Percentiles rank a stretch among this genome's conserved stretches.
phyloP scores from a whole-genome alignment of 2,113 vertebrate species.

The Delphinapterus leucas region DNA sequence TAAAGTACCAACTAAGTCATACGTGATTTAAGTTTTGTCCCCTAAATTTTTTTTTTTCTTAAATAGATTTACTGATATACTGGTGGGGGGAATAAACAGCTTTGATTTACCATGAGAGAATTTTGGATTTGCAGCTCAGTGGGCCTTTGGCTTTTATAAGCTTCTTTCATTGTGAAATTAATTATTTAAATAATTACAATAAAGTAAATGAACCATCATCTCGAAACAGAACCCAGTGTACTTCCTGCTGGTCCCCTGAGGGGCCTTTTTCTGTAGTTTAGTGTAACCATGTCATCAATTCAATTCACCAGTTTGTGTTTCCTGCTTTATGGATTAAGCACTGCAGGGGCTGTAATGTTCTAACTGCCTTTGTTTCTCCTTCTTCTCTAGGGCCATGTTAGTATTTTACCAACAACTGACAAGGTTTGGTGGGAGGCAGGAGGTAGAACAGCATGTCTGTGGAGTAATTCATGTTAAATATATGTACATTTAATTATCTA shows the following conservation, averaged over 20 bases:
- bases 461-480: slow-evolving; percentile 69
- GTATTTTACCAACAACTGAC: slow-evolving; percentile 58
- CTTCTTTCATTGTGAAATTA: slow-evolving; percentile 65
- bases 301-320: slow-evolving; percentile 32
- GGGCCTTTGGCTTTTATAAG: slow-evolving; percentile 37
- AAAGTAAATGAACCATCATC: slow-evolving; percentile 59
- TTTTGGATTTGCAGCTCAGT: slow-evolving; percentile 39
- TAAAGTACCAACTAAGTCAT: neutral
- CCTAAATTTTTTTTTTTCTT: neutral
- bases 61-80: neutral
- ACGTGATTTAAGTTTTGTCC: neutral
- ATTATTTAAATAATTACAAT: slow-evolving; percentile 73
- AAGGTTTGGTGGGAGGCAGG: slow-evolving; percentile 21
- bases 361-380: slow-evolving; percentile 30
- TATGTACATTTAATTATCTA: slow-evolving; percentile 72
- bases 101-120: neutral
- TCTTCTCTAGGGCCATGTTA: slow-evolving; percentile 44
- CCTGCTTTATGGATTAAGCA: slow-evolving; percentile 46
- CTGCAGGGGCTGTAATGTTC: neutral
- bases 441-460: slow-evolving; percentile 47
- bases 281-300: neutral
- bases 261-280: slow-evolving; percentile 34
- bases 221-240: slow-evolving; percentile 67
- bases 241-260: slow-evolving; percentile 55
- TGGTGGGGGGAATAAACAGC: neutral